These are phyloP conservation scores for Holotrichia oblita DNA, from an alignment of 1,140 invertebrate genomes.

Conservation along the genomic window DNA sequence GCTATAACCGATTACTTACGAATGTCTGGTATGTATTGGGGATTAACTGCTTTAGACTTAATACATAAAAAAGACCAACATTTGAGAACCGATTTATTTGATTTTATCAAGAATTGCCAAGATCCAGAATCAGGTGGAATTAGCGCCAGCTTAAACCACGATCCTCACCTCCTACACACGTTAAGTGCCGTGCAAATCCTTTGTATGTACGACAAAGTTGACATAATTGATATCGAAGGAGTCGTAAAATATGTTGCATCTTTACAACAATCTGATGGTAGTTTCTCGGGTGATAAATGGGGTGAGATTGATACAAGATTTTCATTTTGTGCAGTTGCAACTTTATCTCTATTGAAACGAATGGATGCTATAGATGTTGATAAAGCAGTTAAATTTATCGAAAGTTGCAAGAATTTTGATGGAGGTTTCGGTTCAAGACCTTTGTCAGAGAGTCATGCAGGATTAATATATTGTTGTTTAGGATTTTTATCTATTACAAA, in stretches of 20 bases:
- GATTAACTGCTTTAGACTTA: slow-evolving; percentile 91
- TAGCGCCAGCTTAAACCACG: slow-evolving; percentile 87
- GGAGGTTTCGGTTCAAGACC: slow-evolving; percentile 98
- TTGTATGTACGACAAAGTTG: slow-evolving; percentile 83
- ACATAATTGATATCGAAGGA: slow-evolving; percentile 84
- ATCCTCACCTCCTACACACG: slow-evolving; percentile 96
- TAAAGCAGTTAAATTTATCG: slow-evolving; percentile 90
- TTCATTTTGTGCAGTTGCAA: slow-evolving; percentile 94
- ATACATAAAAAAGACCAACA: slow-evolving; percentile 82
- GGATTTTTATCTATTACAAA: slow-evolving; percentile 88
- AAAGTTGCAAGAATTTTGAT: slow-evolving; percentile 98
- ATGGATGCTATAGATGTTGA: slow-evolving; percentile 86
- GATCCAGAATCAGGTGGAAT: slow-evolving; percentile 89
- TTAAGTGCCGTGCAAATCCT: slow-evolving; percentile 95
- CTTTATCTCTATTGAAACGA: slow-evolving; percentile 79
- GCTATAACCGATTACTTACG: slow-evolving; percentile 94
- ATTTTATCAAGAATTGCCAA: slow-evolving; percentile 90
- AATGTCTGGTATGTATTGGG: slow-evolving; percentile 99
- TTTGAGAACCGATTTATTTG: slow-evolving; percentile 82
- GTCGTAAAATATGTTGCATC: slow-evolving; percentile 85
- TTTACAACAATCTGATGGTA: slow-evolving; percentile 93
- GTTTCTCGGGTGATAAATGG: slow-evolving; percentile 97
- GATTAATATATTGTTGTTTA: slow-evolving; percentile 94
- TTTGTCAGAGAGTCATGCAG: slow-evolving; percentile 96
- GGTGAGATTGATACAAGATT: slow-evolving; percentile 98